Conservation (phyloP, 2,797 vertebrate genomes). For the Acipenser oxyrinchus region DNA sequence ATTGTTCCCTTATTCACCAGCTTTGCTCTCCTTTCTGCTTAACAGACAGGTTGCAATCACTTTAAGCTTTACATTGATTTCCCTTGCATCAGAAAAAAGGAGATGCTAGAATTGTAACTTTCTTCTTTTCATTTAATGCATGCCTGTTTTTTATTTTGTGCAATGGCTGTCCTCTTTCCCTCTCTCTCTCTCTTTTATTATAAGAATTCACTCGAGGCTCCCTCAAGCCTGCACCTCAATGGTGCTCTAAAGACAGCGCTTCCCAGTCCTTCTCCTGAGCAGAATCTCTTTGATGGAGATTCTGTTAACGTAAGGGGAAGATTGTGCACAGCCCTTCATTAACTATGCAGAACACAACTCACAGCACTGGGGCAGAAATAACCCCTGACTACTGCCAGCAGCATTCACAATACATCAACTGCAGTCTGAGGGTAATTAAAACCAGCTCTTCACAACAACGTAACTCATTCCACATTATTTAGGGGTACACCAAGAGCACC, state of each 20-base stretch:
- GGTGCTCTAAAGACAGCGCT: constrained; percentile 36
- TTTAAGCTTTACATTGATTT: constrained; percentile 11
- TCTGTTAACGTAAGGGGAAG: constrained; percentile 61
- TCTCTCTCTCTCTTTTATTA: constrained; percentile 40
- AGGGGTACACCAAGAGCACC: neutral
- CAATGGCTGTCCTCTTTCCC: constrained; percentile 31
- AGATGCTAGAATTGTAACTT: constrained; percentile 52
- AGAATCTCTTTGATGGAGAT: constrained; percentile 73
- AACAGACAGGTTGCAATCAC: neutral
- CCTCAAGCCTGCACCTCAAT: constrained; percentile 32
- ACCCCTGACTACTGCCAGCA: constrained; percentile 47
- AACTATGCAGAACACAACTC: constrained; percentile 75
- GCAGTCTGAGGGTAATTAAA: constrained; percentile 11
- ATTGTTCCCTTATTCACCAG: neutral
- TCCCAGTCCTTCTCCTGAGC: constrained; percentile 49
- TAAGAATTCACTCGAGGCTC: constrained; percentile 48
- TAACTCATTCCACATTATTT: neutral
- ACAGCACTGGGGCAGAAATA: constrained; percentile 27
- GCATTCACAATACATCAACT: constrained; percentile 15
- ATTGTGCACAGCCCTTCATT: constrained; percentile 58
- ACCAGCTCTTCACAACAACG: constrained; percentile 6
- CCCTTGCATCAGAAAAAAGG: constrained; percentile 30
- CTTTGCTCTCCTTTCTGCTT: neutral
- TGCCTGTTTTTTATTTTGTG: constrained; percentile 31
- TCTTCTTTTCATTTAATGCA: constrained; percentile 37